Base-by-base conservation (phyloP, 2,113 vertebrate genomes). In the Physeter macrocephalus region DNA sequence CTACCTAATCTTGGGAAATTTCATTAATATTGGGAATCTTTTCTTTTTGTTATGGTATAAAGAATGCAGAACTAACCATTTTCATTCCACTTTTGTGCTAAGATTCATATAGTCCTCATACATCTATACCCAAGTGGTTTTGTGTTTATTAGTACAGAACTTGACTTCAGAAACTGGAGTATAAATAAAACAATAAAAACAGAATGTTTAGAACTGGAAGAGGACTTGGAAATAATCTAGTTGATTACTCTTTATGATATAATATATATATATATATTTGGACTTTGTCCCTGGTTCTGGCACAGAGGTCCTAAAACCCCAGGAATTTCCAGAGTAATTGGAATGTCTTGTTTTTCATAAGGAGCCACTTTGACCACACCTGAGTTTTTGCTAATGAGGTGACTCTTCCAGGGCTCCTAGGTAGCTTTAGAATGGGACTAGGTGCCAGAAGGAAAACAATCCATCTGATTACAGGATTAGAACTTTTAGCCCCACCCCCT, bases 351-450 rank as follows among this genome's bases (percentile, higher is more conserved):
- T 64, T 80, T 66, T 61, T 87, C 13, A 61, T 67, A 57, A 80
- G 31, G n/a, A 94, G 39, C 29, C 15, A 9, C 17, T 69, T 46
- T 27, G 29, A 71, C 18, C 14, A 21, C 75, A 54, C 29, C n/a
- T 27, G 39, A 82, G 27, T 78, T 96, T 92, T 59, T 41, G 25
- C 31, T 66, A 57, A 21, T 46, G 10, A 61, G 20, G 0, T 77
- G 17, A 85, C 27, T n/a, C 57, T 90, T 54, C 0, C 0, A 13
- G 10, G 31, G 0, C 13, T 31, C 4, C 17, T 25, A 27, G 0
- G 11, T 20, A 86, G 12, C 6, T 71, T 90, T 11, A 77, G 39
- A 52, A 72, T 78, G 39, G 18, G 15, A 3, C 10, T 86, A 25
- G 5, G 61, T 75, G 17, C n/a, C 17, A 34, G 52, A 94, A 88